Evolutionary conservation across 2,888 invertebrate genomes (phyloP).

Genomic region (Oscheius sp.): DNA sequence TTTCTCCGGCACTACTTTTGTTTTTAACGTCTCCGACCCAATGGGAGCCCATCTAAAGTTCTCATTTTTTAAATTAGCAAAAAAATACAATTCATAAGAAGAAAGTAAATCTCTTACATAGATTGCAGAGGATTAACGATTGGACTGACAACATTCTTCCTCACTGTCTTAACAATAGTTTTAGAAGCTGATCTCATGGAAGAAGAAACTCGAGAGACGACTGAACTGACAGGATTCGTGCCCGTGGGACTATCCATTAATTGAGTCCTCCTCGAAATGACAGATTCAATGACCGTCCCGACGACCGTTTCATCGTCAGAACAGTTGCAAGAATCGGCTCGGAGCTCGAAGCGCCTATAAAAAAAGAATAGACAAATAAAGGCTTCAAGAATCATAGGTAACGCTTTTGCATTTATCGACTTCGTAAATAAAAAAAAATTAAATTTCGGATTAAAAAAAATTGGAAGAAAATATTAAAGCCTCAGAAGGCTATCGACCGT

Average conservation of each 20-base stretch:
- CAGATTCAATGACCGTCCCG: neutral
- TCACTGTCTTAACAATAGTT: neutral
- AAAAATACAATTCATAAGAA: neutral
- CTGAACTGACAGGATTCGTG: slow-evolving; percentile 7
- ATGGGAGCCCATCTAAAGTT: slow-evolving; percentile 4
- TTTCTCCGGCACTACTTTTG: neutral
- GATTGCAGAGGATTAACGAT: slow-evolving; percentile 10
- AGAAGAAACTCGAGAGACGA: slow-evolving; percentile 15
- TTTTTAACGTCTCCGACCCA: neutral
- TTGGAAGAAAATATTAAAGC: too few relatives aligned
- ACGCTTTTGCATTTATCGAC: too few relatives aligned
- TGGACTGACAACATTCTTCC: slow-evolving; percentile 8
- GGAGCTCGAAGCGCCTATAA: neutral
- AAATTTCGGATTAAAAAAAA: too few relatives aligned
- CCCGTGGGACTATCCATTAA: neutral
- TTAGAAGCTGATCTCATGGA: neutral
- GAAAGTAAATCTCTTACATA: neutral
- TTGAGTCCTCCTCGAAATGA: neutral
- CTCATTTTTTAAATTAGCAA: too few relatives aligned
- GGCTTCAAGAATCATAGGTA: too few relatives aligned
- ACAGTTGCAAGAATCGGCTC: slow-evolving; percentile 3
- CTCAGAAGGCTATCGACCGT: too few relatives aligned
- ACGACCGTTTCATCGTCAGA: slow-evolving; percentile 14
- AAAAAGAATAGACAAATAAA: too few relatives aligned
- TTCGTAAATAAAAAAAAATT: too few relatives aligned